Evolutionary conservation across 2,113 vertebrate species (phyloP), one percentile per base, ranked within the genome.

Genomic region (Patagioenas fasciata): DNA sequence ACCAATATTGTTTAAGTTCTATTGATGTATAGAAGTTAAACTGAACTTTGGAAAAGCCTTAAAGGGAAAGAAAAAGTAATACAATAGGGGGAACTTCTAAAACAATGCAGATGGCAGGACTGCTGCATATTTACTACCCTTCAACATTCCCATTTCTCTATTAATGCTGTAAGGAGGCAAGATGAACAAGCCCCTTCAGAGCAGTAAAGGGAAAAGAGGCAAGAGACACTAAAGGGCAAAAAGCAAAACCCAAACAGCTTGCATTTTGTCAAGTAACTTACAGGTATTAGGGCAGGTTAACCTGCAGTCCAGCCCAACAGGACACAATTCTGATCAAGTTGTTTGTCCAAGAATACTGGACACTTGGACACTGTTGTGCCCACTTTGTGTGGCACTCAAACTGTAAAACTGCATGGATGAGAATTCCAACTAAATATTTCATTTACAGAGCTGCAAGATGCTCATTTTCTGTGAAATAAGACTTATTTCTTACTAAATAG

Each of bases 401-500:
- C 75, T 51, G 29, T 19, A 71, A 91, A 73, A 56, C 36, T 9
- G 2, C 0, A 0, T 28, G 26, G 54, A 89, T 19, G 17, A 19
- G 10, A 88, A 56, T 12, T 53, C 44, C 28, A 60, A 48, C 20
- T 61, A 56, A 73, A 60, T 53, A 69, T 36, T 87, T 85, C 9
- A 67, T 44, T 86, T 88, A 38, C 29, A 75, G 56, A 85, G 38
- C 34, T 32, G 40, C 56, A 91, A 80, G 32, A 42, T 31, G 28
- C 29, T 88, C 12, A 7, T 72, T 54, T 65, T 42, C 67, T 81
- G 69, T 74, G 28, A n/a, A 84, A 0, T 21, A 60, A 60, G 14
- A 54, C 83, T 88, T 61, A 32, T 64, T 91, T 91, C 28, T 74
- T 78, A 58, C 24, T 70, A 20, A 93, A 73, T 38, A 32, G 26